Evolutionary conservation across 1,140 invertebrate genomes (phyloP), one percentile per base, ranked within the genome.

Genomic region (Nilaparvata lugens): DNA sequence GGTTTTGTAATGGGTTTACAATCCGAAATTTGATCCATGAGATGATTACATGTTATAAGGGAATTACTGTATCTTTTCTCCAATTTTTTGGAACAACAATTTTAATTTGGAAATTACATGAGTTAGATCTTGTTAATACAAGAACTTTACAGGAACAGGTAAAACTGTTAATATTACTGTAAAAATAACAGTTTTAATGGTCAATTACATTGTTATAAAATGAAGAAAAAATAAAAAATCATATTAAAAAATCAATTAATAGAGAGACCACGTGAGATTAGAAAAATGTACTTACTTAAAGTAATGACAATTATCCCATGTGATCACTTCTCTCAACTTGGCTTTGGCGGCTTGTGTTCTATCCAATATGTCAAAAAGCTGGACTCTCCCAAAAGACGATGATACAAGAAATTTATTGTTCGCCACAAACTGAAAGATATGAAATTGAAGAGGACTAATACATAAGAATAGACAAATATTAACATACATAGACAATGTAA

Each of bases 261-360:
- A 21, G 4, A 24, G 0, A 28, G 45, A 18, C 7, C 40, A 59
- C 35, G 21, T 62, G 52, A 42, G 52, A 42, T 28, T 43, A 55
- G 56, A 52, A 58, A 25, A 61, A 38, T 52, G 25, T 62, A 66
- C 71, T 68, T 74, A 83, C 76, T 78, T 74, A 66, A 83, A 84
- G 65, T 75, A 78, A 67, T 90, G 89, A 55, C 90, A 68, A 21
- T 76, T 76, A 21, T 84, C 76, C 82, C 83, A 87, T 28, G 66
- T 67, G 18, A 69, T 71, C 1, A 72, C 67, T 61, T 77, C 72
- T 53, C 76, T 72, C 23, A 84, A 69, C 63, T 73, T 65, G 55
- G 68, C 52, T 72, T 66, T 69, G 23, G 53, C 31, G 25, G 74
- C 71, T 23, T 79, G 78, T 19, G 83, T 79, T 18, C 80, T 78